These are phyloP conservation scores for Harpegnathos saltator DNA, from an alignment of 1,140 invertebrate species.

Conservation along the genomic window DNA sequence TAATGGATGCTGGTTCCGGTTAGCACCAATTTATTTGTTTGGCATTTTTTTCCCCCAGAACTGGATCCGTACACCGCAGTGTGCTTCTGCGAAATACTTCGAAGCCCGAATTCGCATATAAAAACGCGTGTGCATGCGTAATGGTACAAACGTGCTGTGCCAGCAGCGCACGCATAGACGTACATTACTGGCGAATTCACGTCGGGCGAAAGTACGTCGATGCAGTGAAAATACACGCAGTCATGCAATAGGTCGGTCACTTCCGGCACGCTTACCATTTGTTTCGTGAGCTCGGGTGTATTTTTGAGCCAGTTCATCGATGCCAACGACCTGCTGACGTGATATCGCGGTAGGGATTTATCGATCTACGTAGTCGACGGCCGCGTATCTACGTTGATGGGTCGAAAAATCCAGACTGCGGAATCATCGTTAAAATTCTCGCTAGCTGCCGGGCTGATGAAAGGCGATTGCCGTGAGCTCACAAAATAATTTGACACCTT, in stretches of 20 bases:
- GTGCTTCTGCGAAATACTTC: slow-evolving; percentile 19
- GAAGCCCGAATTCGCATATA: neutral
- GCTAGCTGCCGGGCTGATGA: neutral
- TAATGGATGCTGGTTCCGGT: neutral
- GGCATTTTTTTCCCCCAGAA: neutral
- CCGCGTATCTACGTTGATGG: slow-evolving; percentile 11
- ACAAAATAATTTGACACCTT: slow-evolving; percentile 30
- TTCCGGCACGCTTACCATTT: slow-evolving; percentile 51
- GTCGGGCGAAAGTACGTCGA: slow-evolving; percentile 14
- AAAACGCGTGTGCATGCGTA: neutral
- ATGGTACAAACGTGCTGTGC: slow-evolving; percentile 24
- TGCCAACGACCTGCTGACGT: slow-evolving; percentile 7
- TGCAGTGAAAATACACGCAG: slow-evolving; percentile 66
- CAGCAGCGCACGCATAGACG: neutral
- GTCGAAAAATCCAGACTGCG: slow-evolving; percentile 3
- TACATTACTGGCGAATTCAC: slow-evolving; percentile 35
- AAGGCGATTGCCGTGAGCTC: slow-evolving; percentile 21
- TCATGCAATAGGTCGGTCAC: slow-evolving; percentile 31
- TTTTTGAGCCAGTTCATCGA: slow-evolving; percentile 46
- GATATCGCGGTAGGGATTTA: slow-evolving; percentile 39
- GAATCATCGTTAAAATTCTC: slow-evolving; percentile 27
- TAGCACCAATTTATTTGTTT: neutral
- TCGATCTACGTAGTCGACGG: neutral
- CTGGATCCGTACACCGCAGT: neutral
- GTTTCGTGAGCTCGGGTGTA: slow-evolving; percentile 24